These are phyloP conservation scores for Cranoglanis bouderius DNA, from an alignment of 2,113 vertebrate genomes.

Conservation along the genomic window DNA sequence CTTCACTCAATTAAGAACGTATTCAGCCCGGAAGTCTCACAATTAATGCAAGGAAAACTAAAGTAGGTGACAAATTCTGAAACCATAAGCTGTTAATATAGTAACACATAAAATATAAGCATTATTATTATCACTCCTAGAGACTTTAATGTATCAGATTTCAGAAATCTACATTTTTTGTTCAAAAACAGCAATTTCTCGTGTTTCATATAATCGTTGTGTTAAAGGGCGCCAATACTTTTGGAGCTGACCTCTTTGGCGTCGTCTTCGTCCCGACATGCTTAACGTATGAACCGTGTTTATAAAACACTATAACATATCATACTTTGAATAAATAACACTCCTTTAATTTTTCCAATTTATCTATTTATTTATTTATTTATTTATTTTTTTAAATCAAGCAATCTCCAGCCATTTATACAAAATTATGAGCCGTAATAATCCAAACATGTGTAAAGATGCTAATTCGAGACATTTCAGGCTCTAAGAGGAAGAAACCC, in stretches of 20 bases:
- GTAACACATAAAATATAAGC: too few relatives aligned
- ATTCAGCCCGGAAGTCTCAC: neutral
- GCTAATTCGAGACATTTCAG: slow-evolving; percentile 13
- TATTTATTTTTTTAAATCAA: neutral
- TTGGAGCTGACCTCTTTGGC: neutral
- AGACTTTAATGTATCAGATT: neutral
- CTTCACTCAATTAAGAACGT: too few relatives aligned
- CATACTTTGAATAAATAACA: too few relatives aligned
- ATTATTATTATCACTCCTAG: neutral
- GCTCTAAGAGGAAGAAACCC: slow-evolving; percentile 4
- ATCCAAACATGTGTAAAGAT: neutral
- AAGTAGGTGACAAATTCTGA: too few relatives aligned
- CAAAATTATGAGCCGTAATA: accelerated
- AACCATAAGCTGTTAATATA: too few relatives aligned
- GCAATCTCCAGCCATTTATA: neutral
- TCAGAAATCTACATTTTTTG: neutral
- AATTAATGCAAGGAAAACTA: neutral
- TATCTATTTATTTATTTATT: neutral
- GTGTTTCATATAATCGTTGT: too few relatives aligned
- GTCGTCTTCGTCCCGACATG: neutral
- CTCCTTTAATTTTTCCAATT: neutral
- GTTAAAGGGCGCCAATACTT: neutral
- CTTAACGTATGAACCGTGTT: too few relatives aligned
- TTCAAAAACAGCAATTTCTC: too few relatives aligned
- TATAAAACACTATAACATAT: too few relatives aligned